Evolutionary conservation across 2,888 invertebrate species (phyloP).

Genomic region (Apamea crenata): DNA sequence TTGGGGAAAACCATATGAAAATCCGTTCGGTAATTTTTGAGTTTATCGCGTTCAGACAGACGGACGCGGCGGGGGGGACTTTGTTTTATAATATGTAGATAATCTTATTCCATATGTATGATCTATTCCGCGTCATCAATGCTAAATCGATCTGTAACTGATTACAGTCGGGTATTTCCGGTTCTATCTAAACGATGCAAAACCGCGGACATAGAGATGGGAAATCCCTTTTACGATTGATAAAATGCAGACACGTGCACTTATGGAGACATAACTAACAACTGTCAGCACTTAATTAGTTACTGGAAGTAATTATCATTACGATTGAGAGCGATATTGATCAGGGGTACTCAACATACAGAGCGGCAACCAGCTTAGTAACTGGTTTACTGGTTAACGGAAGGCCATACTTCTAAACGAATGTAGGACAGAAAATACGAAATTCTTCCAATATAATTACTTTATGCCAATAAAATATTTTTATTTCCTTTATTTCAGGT

Average conservation of each 20-base stretch:
- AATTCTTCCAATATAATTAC: neutral
- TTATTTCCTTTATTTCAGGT: neutral
- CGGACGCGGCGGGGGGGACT: too few species aligned
- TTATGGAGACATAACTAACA: conserved; percentile 16
- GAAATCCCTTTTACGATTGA: conserved; percentile 41
- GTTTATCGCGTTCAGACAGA: neutral
- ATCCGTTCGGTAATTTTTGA: neutral
- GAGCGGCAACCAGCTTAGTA: neutral
- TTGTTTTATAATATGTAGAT: neutral
- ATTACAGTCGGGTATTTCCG: conserved; percentile 30
- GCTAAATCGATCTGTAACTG: neutral
- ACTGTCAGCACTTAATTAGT: conserved; percentile 14
- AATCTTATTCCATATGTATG: too few species aligned
- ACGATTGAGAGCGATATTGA: conserved; percentile 3
- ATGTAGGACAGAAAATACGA: neutral
- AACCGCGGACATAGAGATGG: conserved; percentile 15
- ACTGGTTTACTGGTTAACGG: neutral
- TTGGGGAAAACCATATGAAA: neutral
- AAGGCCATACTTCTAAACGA: neutral
- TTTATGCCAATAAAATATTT: neutral
- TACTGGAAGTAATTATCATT: conserved; percentile 43
- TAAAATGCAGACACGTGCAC: conserved; percentile 41
- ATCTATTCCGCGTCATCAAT: conserved; percentile 14
- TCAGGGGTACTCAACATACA: conserved; percentile 27
- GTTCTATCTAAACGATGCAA: neutral